Conservation (phyloP, 2,113 vertebrate species). For the Alexandromys fortis region DNA sequence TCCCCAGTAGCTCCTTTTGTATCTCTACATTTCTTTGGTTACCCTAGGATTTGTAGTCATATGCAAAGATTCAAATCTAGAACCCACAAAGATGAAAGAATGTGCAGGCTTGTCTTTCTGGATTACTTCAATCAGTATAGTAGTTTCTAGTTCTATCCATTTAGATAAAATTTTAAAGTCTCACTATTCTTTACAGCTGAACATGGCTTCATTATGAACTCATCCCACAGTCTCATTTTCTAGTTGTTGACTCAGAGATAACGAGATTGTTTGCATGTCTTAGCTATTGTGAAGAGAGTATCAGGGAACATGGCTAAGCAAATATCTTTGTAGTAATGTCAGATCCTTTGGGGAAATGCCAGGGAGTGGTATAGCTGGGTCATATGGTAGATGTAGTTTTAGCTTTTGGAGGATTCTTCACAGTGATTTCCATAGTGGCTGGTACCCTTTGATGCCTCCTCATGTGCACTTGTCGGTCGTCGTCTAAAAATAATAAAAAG, state of each 20-base stretch:
- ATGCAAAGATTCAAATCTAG: background rate
- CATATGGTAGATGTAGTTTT: background rate
- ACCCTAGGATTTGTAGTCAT: background rate
- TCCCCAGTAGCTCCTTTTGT: background rate
- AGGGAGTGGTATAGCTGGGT: background rate
- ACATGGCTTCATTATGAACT: background rate
- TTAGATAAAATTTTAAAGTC: background rate
- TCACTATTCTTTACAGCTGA: background rate
- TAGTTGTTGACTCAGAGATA: background rate
- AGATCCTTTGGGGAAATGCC: background rate
- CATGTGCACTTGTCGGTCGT: background rate
- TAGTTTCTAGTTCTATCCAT: background rate
- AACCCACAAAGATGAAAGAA: background rate
- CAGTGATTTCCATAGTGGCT: background rate
- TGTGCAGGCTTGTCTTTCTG: background rate
- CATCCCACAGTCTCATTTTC: background rate
- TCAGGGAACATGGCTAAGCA: background rate
- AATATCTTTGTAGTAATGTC: background rate
- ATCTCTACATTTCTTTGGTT: background rate
- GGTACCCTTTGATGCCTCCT: background rate
- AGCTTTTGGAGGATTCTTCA: background rate
- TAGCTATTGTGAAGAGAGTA: background rate
- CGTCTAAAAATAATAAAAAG: background rate
- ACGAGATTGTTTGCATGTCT: background rate
- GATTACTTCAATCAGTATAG: background rate